Percentiles rank a stretch among this genome's conserved stretches.
phyloP scores from a whole-genome alignment of 2,888 invertebrate genomes.

The Dryocosmus kuriphilus region DNA sequence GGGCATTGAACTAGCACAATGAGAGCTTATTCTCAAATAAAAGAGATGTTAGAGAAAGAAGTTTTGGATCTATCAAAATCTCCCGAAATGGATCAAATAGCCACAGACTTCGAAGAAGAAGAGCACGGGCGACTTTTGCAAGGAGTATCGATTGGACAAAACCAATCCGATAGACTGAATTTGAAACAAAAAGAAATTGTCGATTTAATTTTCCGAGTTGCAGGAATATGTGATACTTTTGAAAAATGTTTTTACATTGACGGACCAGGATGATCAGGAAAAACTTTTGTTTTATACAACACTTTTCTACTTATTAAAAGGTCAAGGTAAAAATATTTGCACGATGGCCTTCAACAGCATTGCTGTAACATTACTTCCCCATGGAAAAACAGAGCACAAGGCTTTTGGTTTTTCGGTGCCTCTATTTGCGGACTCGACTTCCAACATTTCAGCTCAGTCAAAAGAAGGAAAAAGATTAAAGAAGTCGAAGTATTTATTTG shows the following conservation, averaged over 20 bases:
- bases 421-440: constrained; percentile 45
- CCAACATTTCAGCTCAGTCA: constrained; percentile 54
- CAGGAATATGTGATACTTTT: no score
- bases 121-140: no score
- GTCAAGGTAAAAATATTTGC: constrained; percentile 45
- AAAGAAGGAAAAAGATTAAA: constrained; percentile 52
- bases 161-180: constrained; percentile 40
- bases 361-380: constrained; percentile 56
- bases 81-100: not conserved
- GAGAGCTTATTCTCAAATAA: no score
- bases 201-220: no score
- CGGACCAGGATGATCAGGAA: constrained; percentile 45
- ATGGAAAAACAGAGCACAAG: constrained; percentile 71
- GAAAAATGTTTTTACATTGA: constrained; percentile 27
- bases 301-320: constrained; percentile 44
- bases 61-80: no score
- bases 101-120: no score
- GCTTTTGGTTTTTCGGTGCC: constrained; percentile 63
- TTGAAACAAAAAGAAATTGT: no score
- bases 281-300: constrained; percentile 41
- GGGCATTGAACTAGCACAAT: no score
- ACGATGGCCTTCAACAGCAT: constrained; percentile 68
- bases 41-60: no score
- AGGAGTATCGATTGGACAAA: not conserved
- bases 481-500: constrained; percentile 54